Percentiles rank a stretch among this genome's conserved stretches.
Conservation (phyloP, 2,113 vertebrate genomes). For the Meles meles region DNA sequence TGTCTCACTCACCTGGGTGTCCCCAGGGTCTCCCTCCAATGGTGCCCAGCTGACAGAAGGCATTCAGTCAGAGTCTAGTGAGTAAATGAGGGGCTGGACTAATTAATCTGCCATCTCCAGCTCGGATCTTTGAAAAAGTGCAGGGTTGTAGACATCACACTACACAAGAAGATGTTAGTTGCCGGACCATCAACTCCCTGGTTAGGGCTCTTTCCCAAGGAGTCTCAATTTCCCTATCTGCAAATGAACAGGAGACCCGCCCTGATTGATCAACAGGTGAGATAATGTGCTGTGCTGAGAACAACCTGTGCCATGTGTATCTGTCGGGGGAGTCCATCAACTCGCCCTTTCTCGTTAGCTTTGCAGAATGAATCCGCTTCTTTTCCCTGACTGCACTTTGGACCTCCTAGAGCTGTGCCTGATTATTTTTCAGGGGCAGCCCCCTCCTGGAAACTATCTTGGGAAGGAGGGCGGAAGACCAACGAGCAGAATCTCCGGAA, state of each 20-base stretch:
- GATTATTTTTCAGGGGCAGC: not conserved
- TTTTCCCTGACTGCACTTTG: not conserved
- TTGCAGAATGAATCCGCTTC: not conserved
- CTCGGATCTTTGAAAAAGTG: not conserved
- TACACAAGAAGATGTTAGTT: not conserved
- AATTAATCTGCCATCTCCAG: not conserved
- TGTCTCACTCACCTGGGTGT: not conserved
- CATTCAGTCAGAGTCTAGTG: not conserved
- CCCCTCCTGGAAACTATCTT: not conserved
- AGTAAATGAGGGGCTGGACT: not conserved
- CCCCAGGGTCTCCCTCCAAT: not conserved
- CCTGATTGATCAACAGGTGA: not conserved
- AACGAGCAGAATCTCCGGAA: not conserved
- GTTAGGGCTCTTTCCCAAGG: not conserved
- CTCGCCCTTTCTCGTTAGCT: not conserved
- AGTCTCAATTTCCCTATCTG: not conserved
- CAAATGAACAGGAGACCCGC: not conserved
- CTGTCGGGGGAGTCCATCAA: not conserved
- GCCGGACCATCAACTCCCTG: not conserved
- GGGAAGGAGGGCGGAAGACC: not conserved
- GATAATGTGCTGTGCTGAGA: not conserved
- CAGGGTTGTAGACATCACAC: not conserved
- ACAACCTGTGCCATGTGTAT: not conserved
- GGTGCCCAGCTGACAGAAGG: not conserved
- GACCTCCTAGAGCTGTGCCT: not conserved